A percentile compares a stretch with the other conserved stretches of the same genome.
Conservation (phyloP, 35 echinoderm and acorn worm genomes). For the Ophioderma brevispina region DNA sequence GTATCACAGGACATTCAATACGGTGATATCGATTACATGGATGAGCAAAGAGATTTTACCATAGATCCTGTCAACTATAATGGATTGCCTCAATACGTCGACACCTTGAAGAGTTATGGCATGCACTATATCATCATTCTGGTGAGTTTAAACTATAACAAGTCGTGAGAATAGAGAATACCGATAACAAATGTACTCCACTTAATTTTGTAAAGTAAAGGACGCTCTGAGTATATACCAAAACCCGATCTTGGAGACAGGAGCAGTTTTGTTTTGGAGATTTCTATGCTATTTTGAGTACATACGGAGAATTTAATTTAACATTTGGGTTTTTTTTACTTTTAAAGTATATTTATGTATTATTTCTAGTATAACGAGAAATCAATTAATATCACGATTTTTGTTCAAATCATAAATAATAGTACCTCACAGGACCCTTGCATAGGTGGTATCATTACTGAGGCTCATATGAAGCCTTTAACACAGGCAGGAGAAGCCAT, state of each 20-base stretch:
- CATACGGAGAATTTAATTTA: too few relatives aligned
- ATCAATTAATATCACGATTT: too few relatives aligned
- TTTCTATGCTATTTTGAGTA: too few relatives aligned
- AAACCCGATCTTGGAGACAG: too few relatives aligned
- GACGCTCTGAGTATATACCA: too few relatives aligned
- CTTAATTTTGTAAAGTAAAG: too few relatives aligned
- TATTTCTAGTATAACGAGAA: too few relatives aligned
- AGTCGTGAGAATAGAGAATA: neutral
- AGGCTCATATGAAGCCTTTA: constrained; percentile 54
- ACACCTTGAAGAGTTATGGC: constrained; percentile 57
- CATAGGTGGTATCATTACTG: constrained; percentile 53
- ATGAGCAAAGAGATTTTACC: constrained; percentile 88
- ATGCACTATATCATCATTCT: constrained; percentile 94
- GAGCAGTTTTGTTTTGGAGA: too few relatives aligned
- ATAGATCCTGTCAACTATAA: constrained; percentile 67
- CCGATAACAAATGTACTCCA: too few relatives aligned
- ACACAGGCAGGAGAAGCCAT: constrained; percentile 44
- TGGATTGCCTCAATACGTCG: constrained; percentile 78
- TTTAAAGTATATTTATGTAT: too few relatives aligned
- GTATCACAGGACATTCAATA: constrained; percentile 95
- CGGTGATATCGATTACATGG: constrained; percentile 98
- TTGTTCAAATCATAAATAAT: neutral
- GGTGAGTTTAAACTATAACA: constrained; percentile 42
- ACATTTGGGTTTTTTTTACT: too few relatives aligned
- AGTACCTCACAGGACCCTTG: constrained; percentile 59